A percentile compares a stretch with the other conserved stretches of the same genome.
Evolutionary conservation across 2,797 vertebrate species (phyloP).

Genomic region (Vultur gryphus): DNA sequence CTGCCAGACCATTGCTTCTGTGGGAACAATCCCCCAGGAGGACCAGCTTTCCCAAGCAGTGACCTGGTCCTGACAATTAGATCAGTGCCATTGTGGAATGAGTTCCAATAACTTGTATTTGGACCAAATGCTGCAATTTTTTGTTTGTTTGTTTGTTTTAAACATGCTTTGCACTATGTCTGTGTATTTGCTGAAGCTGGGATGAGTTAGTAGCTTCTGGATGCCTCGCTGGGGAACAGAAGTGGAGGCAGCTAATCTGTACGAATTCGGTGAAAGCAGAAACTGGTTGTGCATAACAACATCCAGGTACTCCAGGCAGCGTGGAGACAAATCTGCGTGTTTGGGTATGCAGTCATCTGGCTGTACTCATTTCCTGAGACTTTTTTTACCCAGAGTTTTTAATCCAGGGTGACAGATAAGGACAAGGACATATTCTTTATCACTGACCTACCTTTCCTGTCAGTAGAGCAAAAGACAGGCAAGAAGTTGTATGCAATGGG

Average conservation of each 20-base stretch:
- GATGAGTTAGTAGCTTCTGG: background rate
- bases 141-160: background rate
- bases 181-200: background rate
- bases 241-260: background rate
- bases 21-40: background rate
- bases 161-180: background rate
- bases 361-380: background rate
- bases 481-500: background rate
- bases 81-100: background rate
- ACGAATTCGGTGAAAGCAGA: background rate
- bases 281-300: background rate
- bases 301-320: background rate
- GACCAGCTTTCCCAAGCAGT: accelerated
- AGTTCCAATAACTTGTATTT: background rate
- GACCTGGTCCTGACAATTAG: background rate
- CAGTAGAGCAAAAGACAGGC: background rate
- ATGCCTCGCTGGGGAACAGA: background rate
- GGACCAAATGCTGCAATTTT: background rate
- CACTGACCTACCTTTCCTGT: background rate
- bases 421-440: background rate
- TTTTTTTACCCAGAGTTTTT: background rate
- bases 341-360: background rate
- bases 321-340: background rate
- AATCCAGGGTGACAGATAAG: background rate
- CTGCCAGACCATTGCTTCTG: background rate